Conservation (phyloP, 1,140 invertebrate species). For the Reticulitermes speratus region DNA sequence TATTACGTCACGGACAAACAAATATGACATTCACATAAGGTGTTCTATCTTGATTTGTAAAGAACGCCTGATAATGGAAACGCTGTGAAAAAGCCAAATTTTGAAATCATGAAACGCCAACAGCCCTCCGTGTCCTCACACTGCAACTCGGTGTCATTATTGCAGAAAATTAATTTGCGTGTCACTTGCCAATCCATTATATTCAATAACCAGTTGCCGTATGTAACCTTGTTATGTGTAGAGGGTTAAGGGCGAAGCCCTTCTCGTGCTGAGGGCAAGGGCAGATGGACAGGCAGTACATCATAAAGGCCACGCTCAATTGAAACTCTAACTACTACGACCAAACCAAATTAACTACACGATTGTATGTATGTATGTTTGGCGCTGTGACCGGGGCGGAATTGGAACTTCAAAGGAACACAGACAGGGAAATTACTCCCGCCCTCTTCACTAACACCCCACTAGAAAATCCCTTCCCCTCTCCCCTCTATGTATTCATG, state of each 20-base stretch:
- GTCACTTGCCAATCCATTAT: too few species aligned
- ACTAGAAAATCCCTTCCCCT: neutral
- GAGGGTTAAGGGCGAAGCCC: neutral
- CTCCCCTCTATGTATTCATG: neutral
- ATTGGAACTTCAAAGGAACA: slow-evolving; percentile 1
- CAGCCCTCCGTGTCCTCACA: too few species aligned
- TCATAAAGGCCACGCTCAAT: neutral
- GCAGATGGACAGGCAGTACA: too few species aligned
- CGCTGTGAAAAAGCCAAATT: too few species aligned
- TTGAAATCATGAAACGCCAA: too few species aligned
- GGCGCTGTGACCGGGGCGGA: neutral
- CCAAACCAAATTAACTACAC: neutral
- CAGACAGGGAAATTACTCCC: neutral
- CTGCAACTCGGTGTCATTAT: too few species aligned
- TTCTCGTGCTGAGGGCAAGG: neutral
- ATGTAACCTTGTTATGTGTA: neutral
- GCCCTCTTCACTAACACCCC: neutral
- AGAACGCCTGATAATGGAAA: too few species aligned
- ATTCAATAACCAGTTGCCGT: too few species aligned
- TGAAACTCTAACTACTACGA: neutral
- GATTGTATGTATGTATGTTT: neutral
- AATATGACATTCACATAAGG: too few species aligned
- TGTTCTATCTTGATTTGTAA: too few species aligned
- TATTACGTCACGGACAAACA: too few species aligned
- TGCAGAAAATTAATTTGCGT: too few species aligned